Evolutionary conservation across 2,888 invertebrate genomes (phyloP), one percentile per base, ranked within the genome.

Genomic region (Augiades crinisus): DNA sequence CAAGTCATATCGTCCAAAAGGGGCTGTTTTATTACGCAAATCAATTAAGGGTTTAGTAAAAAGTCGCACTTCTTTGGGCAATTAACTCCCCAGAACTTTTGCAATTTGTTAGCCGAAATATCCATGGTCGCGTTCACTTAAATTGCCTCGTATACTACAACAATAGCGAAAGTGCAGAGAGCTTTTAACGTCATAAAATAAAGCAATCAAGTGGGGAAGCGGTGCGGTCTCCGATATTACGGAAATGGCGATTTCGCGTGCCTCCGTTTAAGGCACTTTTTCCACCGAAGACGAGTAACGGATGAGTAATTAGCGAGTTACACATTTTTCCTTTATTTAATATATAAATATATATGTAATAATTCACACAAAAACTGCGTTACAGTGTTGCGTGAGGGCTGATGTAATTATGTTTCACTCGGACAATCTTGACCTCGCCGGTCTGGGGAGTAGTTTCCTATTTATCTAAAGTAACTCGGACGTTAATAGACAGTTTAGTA

Each of bases 181-280:
- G 47, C 52, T 53, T 40, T 53, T 41, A 47, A 43, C 36, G 47
- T 41, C 43, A 47, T 36, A 47, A 47, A 53, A 47, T 53, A 47
- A 47, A 53, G 47, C 47, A 47, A 53, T 50, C 49, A 49, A 34
- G 22, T 31, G 44, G 63, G 62, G 61, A 65, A 59, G 60, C 53
- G 56, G 51, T 52, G 56, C 59, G 62, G 57, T 41, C 43, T 30
- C 24, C 33, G 37, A 49, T 46, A 45, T 53, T 50, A 50, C 53
- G 50, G 45, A 51, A 58, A 54, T 58, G 49, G 53, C 53, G 41
- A 53, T 51, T 57, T 57, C 55, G 57, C 57, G 57, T 57, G 57
- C 53, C 37, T 21, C 19, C 30, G 12, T 13, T 34, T 47, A 56
- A 56, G 44, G 31, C 40, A 33, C 12, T 12, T 22, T 16, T 36